Evolutionary conservation across 2,888 invertebrate genomes (phyloP), one percentile per base, ranked within the genome.

Genomic region (Tetrapedia diversipes): DNA sequence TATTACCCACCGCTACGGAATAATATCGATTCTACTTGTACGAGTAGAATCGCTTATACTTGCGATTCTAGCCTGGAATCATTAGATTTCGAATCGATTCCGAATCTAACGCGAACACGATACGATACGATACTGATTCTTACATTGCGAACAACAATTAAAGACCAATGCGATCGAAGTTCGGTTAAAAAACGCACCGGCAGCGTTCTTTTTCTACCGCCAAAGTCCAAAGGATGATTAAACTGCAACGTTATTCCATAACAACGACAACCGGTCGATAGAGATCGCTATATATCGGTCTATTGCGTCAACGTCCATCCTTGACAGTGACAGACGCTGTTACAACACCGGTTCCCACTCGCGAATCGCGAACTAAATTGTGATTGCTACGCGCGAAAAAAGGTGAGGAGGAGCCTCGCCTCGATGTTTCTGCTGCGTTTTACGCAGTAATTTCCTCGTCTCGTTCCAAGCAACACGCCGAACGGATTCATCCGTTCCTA

Each of bases 381-480:
- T 73, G 75, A 56, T 65, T 37, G 67, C 59, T 34, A 10, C 11
- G 45, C 24, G 81, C 70, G 49, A 74, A 56, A 81, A 77, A 79
- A 81, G 69, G 81, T 69, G 82, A 82, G 64, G 78, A 79, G 78
- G n/a, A n/a, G n/a, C n/a, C 71, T 79, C 66, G 70, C 77, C n/a
- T n/a, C n/a, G 74, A 49, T n/a, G 59, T 71, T 68, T 64, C 45
- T 32, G 49, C 27, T 64, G 47, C 27, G 51, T 86, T 87, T 86
- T 87, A 84, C 90, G 89, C 89, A 89, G 90, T 90, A 85, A 88
- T 84, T 89, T 89, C 84, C 85, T 71, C 51, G 63, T 41, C 76
- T 47, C 65, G 53, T 76, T n/a, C 41, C 45, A 45, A 54, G 54
- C 59, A 24, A 53, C 80, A 74, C 53, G 34, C 22, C 19, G 6